Evolutionary conservation across 2,113 vertebrate species (phyloP), one percentile per base, ranked within the genome.

Genomic region (Polypterus bichir): DNA sequence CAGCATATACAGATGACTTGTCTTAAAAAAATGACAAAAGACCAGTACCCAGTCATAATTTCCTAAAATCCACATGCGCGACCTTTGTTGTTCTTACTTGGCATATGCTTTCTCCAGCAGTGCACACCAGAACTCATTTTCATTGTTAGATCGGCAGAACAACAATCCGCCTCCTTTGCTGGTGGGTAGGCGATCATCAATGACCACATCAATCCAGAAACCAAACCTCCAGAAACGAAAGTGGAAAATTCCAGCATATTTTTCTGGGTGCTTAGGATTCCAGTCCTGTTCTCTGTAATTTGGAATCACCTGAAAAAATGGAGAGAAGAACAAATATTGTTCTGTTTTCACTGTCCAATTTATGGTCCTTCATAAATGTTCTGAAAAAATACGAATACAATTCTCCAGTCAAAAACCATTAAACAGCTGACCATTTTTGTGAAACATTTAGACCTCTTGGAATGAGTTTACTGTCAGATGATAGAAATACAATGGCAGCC

Each of bases 61-160:
- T 88, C 67, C 63, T 83, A 61, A 90, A 68, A 0, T 80, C 81
- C 82, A 0, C 89, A 90, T 46, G 87, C 87, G 7, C 89, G 88
- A 27, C 87, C 88, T 48, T 73, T 77, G 47, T 27, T 27, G 27
- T 27, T 63, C 82, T 71, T 67, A 88, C 88, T 89, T 90, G 67
- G 86, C 87, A 46, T 89, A 90, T 51, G 87, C 86, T 65, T 89
- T 90, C 70, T 89, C 87, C 65, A 90, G 59, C 58, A 90, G 69
- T 9, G 88, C 83, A 3, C 87, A 88, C 88, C 88, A 90, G 66
- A 90, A 90, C 68, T 88, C 85, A 44, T 79, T 57, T 0, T 81
- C 79, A 0, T 82, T 80, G 27, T 82, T 82, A 0, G 87, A 88
- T 57, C 83, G 80, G 51, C 88, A 90, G 74, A 89, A 90, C 9